Evolutionary conservation across 2,797 vertebrate genomes (phyloP).

Genomic region (Sardinella longiceps): DNA sequence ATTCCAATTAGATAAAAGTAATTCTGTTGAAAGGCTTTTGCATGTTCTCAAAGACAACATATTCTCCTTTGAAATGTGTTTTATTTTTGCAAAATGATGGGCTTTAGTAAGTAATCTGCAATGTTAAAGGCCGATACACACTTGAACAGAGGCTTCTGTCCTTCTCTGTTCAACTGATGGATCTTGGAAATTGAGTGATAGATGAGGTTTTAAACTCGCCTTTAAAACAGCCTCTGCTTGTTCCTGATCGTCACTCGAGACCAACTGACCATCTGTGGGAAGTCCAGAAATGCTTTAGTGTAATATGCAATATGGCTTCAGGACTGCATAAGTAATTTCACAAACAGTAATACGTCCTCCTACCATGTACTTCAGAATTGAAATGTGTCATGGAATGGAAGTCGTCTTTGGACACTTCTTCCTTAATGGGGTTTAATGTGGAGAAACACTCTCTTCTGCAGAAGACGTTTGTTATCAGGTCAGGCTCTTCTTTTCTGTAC

Average conservation of each 20-base stretch:
- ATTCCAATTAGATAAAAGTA: background rate
- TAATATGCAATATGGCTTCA: background rate
- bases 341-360: background rate
- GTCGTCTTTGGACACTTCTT: constrained; percentile 33
- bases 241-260: constrained; percentile 46
- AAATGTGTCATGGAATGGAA: constrained; percentile 28
- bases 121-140: no score
- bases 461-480: constrained; percentile 12
- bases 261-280: constrained; percentile 45
- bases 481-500: constrained; percentile 31
- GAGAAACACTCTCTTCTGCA: constrained; percentile 34
- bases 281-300: background rate
- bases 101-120: no score
- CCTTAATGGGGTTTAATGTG: constrained; percentile 36
- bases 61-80: no score
- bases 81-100: no score
- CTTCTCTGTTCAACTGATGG: no score
- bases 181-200: background rate
- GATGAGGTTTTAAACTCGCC: constrained; percentile 39
- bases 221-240: constrained; percentile 62
- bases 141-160: no score
- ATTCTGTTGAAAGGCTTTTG: no score
- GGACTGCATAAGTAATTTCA: background rate
- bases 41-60: background rate
- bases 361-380: constrained; percentile 38